Evolutionary conservation across 1,140 invertebrate genomes (phyloP), one percentile per base, ranked within the genome.

Genomic region (Tetramorium alpestre): DNA sequence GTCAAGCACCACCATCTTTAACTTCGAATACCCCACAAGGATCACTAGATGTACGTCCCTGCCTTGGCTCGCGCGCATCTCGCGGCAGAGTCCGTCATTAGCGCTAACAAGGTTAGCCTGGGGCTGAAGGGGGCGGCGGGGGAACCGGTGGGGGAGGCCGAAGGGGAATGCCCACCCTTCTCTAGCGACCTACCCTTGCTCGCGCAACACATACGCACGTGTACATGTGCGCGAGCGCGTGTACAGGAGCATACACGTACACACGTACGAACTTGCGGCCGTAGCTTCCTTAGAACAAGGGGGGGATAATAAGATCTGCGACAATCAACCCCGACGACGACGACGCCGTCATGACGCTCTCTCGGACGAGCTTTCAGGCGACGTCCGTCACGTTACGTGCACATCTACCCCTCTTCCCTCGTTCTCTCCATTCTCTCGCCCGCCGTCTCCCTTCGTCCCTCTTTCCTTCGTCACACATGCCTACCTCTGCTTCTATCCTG

Each of bases 251-350:
- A 16, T 70, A 87, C 67, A 85, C 60, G 73, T 65, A 51, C 70
- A 60, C 64, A 33, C 41, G 65, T 69, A 69, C 38, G n/a, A 54
- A 33, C 85, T 76, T 76, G 56, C 76, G 67, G 73, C 65, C 58
- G 84, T 88, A 85, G 87, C 75, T 91, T 93, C 90, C 89, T 89
- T 91, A 90, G 89, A 91, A 89, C 81, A 91, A 90, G 93, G 84
- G 85, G 91, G 94, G 94, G 94, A 94, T 95, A 95, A 95, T 94
- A 94, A 95, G 94, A 95, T 95, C 94, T 94, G 91, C 93, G 94
- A 95, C 94, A 95, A 95, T 95, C 94, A 95, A 94, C 93, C 89
- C 77, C 88, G 89, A 93, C 90, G 91, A 89, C 91, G 88, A 85
- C 87, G 90, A 88, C 89, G 88, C 72, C 86, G 80, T 87, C 70